Conservation (phyloP, 2,113 vertebrate genomes). For the Leptocoma aspasia region DNA sequence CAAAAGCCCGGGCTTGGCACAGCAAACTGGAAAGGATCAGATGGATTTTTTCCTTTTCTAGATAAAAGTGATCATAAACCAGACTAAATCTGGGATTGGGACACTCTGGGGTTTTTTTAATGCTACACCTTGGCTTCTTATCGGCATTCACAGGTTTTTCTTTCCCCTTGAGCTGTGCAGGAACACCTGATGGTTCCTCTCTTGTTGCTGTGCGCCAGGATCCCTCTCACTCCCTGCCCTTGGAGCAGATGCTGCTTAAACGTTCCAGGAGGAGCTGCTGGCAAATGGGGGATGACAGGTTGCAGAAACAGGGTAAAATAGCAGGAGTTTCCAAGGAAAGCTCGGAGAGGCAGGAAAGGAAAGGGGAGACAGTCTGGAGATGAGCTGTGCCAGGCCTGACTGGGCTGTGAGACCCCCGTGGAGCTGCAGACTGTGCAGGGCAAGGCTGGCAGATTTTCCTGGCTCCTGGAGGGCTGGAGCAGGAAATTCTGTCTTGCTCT, state of each 20-base stretch:
- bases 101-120: not conserved
- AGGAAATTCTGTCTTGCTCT: not conserved
- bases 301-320: constrained; percentile 8
- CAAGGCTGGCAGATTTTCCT: not conserved
- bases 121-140: not conserved
- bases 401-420: not conserved
- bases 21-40: not conserved
- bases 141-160: not conserved
- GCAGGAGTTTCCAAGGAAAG: not conserved
- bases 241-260: not conserved
- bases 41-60: not conserved
- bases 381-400: not conserved
- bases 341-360: not conserved
- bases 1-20: not conserved
- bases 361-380: not conserved
- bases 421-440: not conserved
- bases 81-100: not conserved
- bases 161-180: not conserved
- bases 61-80: not conserved
- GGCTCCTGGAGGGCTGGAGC: not conserved
- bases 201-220: not conserved
- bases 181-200: not conserved
- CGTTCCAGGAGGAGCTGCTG: not conserved
- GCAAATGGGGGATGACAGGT: not conserved
- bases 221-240: not conserved